These are phyloP conservation scores for Agriopis leucophaearia DNA, from an alignment of 2,888 invertebrate genomes.

Conservation along the genomic window DNA sequence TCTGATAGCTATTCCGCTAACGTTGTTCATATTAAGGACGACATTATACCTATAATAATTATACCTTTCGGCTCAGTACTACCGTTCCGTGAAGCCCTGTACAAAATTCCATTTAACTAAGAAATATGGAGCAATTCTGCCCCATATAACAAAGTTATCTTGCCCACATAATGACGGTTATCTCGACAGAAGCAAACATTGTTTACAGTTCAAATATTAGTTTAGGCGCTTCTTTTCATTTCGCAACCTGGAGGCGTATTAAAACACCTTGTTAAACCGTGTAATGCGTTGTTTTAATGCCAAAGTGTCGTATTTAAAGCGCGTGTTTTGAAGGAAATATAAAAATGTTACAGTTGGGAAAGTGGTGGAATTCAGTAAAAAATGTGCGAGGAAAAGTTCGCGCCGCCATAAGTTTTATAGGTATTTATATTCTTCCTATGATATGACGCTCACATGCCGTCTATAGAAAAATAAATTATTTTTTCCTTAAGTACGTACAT, in stretches of 20 bases:
- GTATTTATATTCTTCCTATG: conserved; percentile 1
- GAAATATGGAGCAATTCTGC: conserved; percentile 7
- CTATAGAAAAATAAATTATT: too few relatives aligned
- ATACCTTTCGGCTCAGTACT: too few relatives aligned
- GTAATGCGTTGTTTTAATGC: not conserved
- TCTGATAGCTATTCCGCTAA: too few relatives aligned
- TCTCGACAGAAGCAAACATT: conserved; percentile 17
- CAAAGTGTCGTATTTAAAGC: not conserved
- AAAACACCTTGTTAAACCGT: not conserved
- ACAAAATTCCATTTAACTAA: not conserved
- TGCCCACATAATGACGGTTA: conserved; percentile 18
- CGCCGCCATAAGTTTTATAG: conserved; percentile 24
- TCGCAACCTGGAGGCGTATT: not conserved
- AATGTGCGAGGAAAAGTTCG: conserved; percentile 14
- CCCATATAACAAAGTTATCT: conserved; percentile 25
- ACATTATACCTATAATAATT: too few relatives aligned
- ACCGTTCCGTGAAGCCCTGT: not conserved
- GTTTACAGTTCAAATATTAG: conserved; percentile 17
- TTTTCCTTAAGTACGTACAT: too few relatives aligned
- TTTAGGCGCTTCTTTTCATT: conserved; percentile 16
- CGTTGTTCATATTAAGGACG: too few relatives aligned
- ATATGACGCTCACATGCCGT: not conserved
- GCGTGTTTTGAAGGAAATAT: not conserved
- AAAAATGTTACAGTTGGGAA: conserved; percentile 18
- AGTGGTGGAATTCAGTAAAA: conserved; percentile 17